phyloP scores from a whole-genome alignment of 2,888 invertebrate genomes.

The Dysmachus trigonus region DNA sequence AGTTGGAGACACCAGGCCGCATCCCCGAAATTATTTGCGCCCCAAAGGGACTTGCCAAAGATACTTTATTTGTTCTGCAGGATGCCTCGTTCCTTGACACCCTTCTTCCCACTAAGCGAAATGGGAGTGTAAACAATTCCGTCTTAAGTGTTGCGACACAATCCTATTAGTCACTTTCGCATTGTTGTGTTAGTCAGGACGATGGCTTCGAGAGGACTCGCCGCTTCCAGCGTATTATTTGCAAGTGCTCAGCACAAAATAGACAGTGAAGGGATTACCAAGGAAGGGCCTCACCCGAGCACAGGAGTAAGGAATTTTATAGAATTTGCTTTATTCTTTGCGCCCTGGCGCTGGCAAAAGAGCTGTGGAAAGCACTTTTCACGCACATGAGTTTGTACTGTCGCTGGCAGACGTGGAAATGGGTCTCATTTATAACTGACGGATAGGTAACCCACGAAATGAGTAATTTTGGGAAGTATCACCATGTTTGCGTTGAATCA shows the following conservation, averaged over 20 bases:
- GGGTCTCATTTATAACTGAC: not conserved
- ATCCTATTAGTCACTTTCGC: slow-evolving; percentile 34
- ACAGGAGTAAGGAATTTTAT: not conserved
- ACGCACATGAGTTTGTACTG: not conserved
- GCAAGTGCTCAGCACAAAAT: not conserved
- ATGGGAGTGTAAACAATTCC: slow-evolving; percentile 21
- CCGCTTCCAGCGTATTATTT: slow-evolving; percentile 10
- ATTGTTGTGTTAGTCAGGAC: slow-evolving; percentile 7
- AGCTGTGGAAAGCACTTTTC: not conserved
- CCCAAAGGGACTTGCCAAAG: not conserved
- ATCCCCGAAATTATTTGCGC: not conserved
- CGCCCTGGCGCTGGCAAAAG: not conserved
- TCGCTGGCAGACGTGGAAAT: not conserved
- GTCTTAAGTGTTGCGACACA: slow-evolving; percentile 33
- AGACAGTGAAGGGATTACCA: not conserved
- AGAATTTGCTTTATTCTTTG: not conserved
- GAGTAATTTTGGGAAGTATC: not conserved
- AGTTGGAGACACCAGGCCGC: not conserved
- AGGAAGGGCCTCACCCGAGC: not conserved
- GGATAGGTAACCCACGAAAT: not conserved
- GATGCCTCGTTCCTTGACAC: not conserved
- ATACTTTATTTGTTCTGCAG: not conserved
- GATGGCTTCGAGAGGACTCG: not conserved
- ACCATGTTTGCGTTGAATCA: not conserved
- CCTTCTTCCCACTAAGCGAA: slow-evolving; percentile 1